Percentiles rank a stretch among this genome's conserved stretches.
Evolutionary conservation across 1,140 invertebrate genomes (phyloP).

Genomic region (Pentalonia nigronervosa): DNA sequence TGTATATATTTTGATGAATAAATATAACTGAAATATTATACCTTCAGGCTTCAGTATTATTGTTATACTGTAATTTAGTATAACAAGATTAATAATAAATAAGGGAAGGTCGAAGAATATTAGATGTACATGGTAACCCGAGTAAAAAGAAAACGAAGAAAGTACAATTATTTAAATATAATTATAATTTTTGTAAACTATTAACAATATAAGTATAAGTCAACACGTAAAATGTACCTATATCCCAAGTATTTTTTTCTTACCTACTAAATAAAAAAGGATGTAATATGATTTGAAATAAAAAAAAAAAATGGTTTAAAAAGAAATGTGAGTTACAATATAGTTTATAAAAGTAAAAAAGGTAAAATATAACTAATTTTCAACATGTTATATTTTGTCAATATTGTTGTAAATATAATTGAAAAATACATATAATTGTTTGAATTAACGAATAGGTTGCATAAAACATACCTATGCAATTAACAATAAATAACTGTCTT

Average conservation of each 20-base stretch:
- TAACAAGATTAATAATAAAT: not conserved
- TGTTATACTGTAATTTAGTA: not conserved
- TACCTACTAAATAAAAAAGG: not conserved
- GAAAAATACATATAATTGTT: not conserved
- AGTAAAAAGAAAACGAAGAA: not conserved
- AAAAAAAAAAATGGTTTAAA: not conserved
- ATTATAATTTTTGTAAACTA: not conserved
- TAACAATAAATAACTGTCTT: not conserved
- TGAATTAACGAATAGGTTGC: not conserved
- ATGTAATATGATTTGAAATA: not conserved
- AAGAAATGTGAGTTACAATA: not conserved
- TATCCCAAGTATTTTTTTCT: not conserved
- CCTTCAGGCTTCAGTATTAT: not conserved
- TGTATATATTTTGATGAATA: not conserved
- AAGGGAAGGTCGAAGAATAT: not conserved
- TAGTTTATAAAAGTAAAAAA: not conserved
- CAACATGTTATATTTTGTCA: not conserved
- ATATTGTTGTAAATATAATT: not conserved
- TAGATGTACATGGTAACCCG: not conserved
- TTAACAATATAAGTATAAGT: not conserved
- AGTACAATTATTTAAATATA: not conserved
- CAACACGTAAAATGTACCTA: not conserved
- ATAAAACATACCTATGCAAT: not conserved
- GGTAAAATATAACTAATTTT: not conserved
- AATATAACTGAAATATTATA: constrained; percentile 28